Evolutionary conservation across 1,140 invertebrate genomes (phyloP).

Genomic region (Paraescarpia echinospica): DNA sequence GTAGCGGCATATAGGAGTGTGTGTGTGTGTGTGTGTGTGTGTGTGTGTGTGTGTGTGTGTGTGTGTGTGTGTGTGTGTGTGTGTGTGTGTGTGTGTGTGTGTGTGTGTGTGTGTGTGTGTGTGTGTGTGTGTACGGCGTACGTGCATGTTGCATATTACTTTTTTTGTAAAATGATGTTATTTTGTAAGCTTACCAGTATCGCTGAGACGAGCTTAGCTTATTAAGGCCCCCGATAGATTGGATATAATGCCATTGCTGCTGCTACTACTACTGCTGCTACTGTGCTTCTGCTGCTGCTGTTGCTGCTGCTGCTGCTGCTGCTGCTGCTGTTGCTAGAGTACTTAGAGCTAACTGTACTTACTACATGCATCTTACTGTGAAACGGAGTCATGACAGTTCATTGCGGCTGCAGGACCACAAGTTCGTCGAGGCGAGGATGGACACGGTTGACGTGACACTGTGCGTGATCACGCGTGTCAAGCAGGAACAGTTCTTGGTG

Average conservation of each 20-base stretch:
- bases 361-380: background rate
- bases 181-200: background rate
- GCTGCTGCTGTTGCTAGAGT: no score
- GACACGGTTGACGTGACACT: constrained; percentile 32
- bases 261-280: no score
- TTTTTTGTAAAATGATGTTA: background rate
- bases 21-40: background rate
- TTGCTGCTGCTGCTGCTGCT: no score
- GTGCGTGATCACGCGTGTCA: constrained; percentile 38
- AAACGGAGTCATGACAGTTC: background rate
- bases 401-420: constrained; percentile 36
- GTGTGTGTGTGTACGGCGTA: background rate
- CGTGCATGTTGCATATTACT: background rate
- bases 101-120: background rate
- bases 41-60: constrained; percentile 8
- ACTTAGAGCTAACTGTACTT: no score
- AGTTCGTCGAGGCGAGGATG: constrained; percentile 38
- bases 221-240: no score
- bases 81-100: background rate
- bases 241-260: no score
- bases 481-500: constrained; percentile 36
- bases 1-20: no score
- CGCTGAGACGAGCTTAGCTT: no score
- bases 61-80: background rate
- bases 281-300: no score